phyloP scores from a whole-genome alignment of 1,140 invertebrate genomes.

The Trypoxylus dichotomus region DNA sequence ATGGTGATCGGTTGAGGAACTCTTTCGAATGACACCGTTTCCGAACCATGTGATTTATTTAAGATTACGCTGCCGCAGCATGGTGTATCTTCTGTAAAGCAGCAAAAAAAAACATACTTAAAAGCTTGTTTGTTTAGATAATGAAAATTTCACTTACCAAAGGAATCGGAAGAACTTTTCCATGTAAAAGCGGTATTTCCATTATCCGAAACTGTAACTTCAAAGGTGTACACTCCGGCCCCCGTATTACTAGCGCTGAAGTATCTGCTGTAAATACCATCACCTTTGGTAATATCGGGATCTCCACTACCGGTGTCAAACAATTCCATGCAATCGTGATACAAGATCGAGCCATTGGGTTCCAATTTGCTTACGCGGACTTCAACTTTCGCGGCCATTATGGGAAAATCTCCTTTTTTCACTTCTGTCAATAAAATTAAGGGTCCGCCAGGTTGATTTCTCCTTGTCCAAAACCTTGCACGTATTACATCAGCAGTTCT shows the following conservation, averaged over 20 bases:
- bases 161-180: slow-evolving; percentile 40
- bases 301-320: slow-evolving; percentile 66
- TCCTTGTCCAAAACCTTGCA: slow-evolving; percentile 53
- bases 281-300: slow-evolving; percentile 65
- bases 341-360: slow-evolving; percentile 51
- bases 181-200: slow-evolving; percentile 57
- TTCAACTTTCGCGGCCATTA: slow-evolving; percentile 58
- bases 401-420: slow-evolving; percentile 57
- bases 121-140: background rate
- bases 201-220: slow-evolving; percentile 56
- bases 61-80: slow-evolving; percentile 58
- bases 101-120: slow-evolving; percentile 12
- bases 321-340: slow-evolving; percentile 56
- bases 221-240: slow-evolving; percentile 58
- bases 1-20: slow-evolving; percentile 55
- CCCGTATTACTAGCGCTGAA: slow-evolving; percentile 57
- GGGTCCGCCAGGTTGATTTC: slow-evolving; percentile 47
- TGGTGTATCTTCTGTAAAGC: slow-evolving; percentile 46
- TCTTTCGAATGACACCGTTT: slow-evolving; percentile 56
- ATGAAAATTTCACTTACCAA: slow-evolving; percentile 40
- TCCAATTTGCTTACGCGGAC: slow-evolving; percentile 54
- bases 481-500: slow-evolving; percentile 50
- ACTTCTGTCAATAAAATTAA: slow-evolving; percentile 59
- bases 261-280: slow-evolving; percentile 68
- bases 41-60: slow-evolving; percentile 46